These are phyloP conservation scores for Miniopterus natalensis DNA, from an alignment of 2,113 vertebrate species.

Conservation along the genomic window DNA sequence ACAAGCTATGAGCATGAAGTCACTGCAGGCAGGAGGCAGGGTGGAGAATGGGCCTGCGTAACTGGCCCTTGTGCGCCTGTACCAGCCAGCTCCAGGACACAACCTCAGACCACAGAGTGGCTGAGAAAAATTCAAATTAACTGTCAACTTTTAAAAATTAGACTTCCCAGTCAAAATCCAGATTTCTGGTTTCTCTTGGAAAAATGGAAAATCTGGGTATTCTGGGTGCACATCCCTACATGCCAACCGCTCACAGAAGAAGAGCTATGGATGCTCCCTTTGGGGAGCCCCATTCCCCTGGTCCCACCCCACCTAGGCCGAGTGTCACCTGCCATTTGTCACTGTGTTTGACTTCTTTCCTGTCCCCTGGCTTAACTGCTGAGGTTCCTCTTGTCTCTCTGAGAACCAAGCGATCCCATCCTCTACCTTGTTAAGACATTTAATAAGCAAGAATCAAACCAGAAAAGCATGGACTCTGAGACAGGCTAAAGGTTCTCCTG, in stretches of 20 bases:
- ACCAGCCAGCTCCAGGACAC: background rate
- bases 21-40: background rate
- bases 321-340: background rate
- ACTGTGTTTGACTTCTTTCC: background rate
- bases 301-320: background rate
- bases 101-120: background rate
- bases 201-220: background rate
- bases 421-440: background rate
- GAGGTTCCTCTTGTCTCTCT: background rate
- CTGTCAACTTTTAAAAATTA: background rate
- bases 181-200: background rate
- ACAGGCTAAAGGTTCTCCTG: background rate
- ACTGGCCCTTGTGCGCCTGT: accelerated
- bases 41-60: accelerated
- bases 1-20: background rate
- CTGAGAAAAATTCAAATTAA: background rate
- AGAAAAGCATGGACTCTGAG: constrained; percentile 54
- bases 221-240: background rate
- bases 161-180: background rate
- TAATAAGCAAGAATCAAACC: background rate
- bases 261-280: background rate
- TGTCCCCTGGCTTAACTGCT: background rate
- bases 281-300: background rate
- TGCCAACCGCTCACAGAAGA: background rate
- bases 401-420: background rate